Evolutionary conservation across 2,888 invertebrate species (phyloP).

Genomic region (Caradrina kadenii): DNA sequence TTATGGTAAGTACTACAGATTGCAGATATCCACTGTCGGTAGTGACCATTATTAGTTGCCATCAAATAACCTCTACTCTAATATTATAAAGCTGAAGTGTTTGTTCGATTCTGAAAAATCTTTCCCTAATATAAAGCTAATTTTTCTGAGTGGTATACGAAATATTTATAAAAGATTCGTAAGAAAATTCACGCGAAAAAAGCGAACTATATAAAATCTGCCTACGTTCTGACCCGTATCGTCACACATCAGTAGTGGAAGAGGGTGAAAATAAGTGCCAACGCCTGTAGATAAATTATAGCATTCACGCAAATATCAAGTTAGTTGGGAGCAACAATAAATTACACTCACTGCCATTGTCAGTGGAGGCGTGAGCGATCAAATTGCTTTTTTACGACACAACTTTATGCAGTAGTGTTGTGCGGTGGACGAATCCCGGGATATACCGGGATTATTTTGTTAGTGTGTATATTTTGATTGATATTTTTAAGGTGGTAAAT

Average conservation of each 20-base stretch:
- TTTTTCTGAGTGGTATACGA: too few species aligned
- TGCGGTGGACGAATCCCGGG: conserved; percentile 8
- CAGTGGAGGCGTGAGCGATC: conserved; percentile 42
- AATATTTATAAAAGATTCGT: too few species aligned
- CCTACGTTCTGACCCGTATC: neutral
- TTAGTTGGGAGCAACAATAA: conserved; percentile 48
- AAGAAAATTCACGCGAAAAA: too few species aligned
- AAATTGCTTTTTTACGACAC: conserved; percentile 59
- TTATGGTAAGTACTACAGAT: too few species aligned
- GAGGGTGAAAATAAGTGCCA: conserved; percentile 37
- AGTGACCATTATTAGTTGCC: too few species aligned
- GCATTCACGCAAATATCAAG: conserved; percentile 51
- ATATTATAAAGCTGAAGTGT: too few species aligned
- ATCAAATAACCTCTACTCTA: too few species aligned
- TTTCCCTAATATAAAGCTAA: too few species aligned
- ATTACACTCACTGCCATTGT: conserved; percentile 46
- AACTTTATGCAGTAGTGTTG: conserved; percentile 44
- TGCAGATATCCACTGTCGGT: too few species aligned
- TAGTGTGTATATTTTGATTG: neutral
- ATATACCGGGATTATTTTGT: conserved; percentile 8
- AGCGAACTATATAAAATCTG: neutral
- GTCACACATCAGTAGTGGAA: conserved; percentile 1
- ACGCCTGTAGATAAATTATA: conserved; percentile 41
- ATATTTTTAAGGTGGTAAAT: neutral
- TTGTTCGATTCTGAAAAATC: too few species aligned